Evolutionary conservation across 2,113 vertebrate species (phyloP).

Genomic region (Alethe castanea): DNA sequence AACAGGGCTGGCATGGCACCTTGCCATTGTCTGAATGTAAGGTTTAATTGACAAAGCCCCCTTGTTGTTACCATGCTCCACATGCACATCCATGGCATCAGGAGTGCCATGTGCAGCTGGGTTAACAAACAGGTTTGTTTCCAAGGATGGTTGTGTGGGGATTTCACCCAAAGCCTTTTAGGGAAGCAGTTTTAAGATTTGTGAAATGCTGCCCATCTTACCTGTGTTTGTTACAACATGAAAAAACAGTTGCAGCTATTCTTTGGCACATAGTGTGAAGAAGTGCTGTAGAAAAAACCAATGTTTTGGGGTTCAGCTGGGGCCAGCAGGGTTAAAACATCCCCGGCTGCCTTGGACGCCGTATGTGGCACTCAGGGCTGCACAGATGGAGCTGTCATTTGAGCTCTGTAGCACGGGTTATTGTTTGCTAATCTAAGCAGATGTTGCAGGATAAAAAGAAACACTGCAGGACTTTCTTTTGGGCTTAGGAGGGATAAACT

Average conservation of each 20-base stretch:
- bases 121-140: neutral
- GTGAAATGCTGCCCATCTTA: neutral
- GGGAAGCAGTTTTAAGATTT: neutral
- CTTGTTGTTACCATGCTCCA: neutral
- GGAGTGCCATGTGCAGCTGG: neutral
- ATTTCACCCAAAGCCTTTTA: neutral
- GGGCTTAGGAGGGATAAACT: neutral
- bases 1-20: neutral
- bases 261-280: neutral
- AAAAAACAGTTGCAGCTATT: neutral
- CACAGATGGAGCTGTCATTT: conserved; percentile 21
- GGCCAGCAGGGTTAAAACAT: neutral
- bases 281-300: neutral
- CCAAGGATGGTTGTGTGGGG: accelerated
- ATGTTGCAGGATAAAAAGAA: conserved; percentile 24
- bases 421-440: conserved; percentile 48
- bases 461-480: conserved; percentile 21
- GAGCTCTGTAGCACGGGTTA: neutral
- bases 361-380: neutral
- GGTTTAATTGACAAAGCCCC: neutral
- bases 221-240: neutral
- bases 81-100: neutral
- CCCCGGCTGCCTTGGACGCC: accelerated
- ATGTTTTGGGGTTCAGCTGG: neutral
- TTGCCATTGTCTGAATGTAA: neutral